These are phyloP conservation scores for Standfussiana lucernea DNA, from an alignment of 2,888 invertebrate genomes.

Conservation along the genomic window DNA sequence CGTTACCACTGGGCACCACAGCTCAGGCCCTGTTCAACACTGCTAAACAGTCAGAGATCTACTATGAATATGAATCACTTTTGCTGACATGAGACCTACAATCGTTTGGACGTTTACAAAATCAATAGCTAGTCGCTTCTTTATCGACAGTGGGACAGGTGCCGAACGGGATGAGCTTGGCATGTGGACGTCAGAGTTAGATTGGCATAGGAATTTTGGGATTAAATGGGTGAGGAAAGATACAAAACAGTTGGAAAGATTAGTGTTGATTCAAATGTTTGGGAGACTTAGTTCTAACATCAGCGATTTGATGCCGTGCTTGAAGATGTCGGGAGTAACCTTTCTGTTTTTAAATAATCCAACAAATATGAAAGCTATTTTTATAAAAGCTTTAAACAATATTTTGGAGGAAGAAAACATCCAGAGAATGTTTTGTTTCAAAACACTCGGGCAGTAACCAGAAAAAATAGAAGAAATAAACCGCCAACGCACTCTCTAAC, in stretches of 20 bases:
- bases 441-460: not conserved
- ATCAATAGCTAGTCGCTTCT: not conserved
- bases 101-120: not conserved
- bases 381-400: not conserved
- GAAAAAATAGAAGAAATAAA: not conserved
- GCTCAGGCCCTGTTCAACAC: no score
- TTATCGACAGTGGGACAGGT: not conserved
- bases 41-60: no score
- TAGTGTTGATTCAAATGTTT: not conserved
- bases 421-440: not conserved
- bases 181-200: conserved; percentile 32
- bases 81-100: not conserved
- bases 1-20: no score
- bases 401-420: not conserved
- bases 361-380: not conserved
- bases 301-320: not conserved
- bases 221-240: not conserved
- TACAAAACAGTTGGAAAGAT: conserved; percentile 18
- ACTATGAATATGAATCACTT: no score
- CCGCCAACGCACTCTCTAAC: not conserved
- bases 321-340: not conserved
- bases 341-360: no score
- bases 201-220: conserved; percentile 18
- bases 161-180: conserved; percentile 13
- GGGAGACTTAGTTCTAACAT: not conserved